Conservation (phyloP, 2,888 invertebrate species). For the Pedicia rivosa region DNA sequence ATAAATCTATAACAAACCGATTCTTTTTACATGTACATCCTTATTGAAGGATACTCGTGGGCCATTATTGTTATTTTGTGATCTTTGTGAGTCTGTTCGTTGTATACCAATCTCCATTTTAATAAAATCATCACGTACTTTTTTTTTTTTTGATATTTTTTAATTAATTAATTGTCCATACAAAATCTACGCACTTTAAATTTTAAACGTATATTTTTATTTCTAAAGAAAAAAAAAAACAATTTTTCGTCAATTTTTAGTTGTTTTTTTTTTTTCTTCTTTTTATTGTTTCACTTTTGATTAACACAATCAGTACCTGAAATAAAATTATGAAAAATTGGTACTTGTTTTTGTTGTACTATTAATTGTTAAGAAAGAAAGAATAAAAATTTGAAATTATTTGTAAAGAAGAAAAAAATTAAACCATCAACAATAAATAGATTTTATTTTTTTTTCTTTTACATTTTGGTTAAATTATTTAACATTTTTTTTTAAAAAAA, state of each 20-base stretch:
- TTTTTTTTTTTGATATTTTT: background rate
- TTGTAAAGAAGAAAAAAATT: no score
- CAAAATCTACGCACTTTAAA: background rate
- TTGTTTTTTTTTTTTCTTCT: background rate
- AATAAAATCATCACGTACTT: background rate
- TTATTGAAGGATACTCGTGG: slow-evolving; percentile 75
- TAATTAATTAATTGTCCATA: background rate
- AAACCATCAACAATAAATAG: no score
- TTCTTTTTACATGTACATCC: slow-evolving; percentile 80
- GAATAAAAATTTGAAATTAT: no score
- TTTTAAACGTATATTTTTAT: background rate
- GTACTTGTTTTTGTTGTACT: no score
- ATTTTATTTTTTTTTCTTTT: no score
- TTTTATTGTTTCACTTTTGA: no score
- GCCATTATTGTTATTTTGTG: slow-evolving; percentile 31
- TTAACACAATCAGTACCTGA: no score
- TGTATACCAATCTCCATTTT: slow-evolving; percentile 14
- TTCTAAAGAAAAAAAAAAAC: slow-evolving; percentile 3
- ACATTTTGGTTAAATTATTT: no score
- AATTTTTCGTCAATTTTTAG: slow-evolving; percentile 1
- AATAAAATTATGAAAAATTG: no score
- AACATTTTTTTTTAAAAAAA: no score
- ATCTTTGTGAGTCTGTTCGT: slow-evolving; percentile 15
- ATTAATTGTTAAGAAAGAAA: no score
- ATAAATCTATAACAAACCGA: slow-evolving; percentile 45